Evolutionary conservation across 2,888 invertebrate species (phyloP).

Genomic region (Lymantria dispar): DNA sequence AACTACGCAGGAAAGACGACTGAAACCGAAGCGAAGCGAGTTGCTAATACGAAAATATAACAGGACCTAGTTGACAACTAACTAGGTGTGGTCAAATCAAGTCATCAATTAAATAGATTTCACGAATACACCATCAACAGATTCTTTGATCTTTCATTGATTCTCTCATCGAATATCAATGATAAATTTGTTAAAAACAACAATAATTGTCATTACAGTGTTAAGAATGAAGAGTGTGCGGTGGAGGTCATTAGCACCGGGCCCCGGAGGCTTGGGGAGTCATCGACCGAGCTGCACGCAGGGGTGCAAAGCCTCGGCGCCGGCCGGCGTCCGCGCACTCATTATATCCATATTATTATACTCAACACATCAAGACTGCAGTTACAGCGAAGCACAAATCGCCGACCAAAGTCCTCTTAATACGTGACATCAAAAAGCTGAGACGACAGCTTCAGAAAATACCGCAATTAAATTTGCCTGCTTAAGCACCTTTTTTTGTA

Average conservation of each 20-base stretch:
- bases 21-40: too few species aligned
- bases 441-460: constrained; percentile 13
- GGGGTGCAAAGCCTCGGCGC: constrained; percentile 45
- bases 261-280: constrained; percentile 57
- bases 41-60: too few species aligned
- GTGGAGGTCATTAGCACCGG: constrained; percentile 66
- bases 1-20: too few species aligned
- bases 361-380: constrained; percentile 18
- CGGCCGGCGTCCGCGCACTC: constrained; percentile 36
- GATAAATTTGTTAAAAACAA: constrained; percentile 20
- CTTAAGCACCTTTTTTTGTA: too few species aligned
- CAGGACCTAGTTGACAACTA: too few species aligned
- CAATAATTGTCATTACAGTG: constrained; percentile 51
- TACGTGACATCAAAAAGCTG: constrained; percentile 32
- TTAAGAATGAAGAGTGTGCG: constrained; percentile 47
- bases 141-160: background rate
- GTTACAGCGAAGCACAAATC: constrained; percentile 15
- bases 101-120: too few species aligned
- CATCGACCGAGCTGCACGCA: constrained; percentile 68
- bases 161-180: constrained; percentile 2
- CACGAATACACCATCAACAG: too few species aligned
- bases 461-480: background rate
- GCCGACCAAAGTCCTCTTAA: constrained; percentile 24
- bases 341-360: constrained; percentile 20
- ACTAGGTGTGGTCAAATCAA: too few species aligned